Conservation (phyloP, 2,888 invertebrate species). For the Meghimatium bilineatum region DNA sequence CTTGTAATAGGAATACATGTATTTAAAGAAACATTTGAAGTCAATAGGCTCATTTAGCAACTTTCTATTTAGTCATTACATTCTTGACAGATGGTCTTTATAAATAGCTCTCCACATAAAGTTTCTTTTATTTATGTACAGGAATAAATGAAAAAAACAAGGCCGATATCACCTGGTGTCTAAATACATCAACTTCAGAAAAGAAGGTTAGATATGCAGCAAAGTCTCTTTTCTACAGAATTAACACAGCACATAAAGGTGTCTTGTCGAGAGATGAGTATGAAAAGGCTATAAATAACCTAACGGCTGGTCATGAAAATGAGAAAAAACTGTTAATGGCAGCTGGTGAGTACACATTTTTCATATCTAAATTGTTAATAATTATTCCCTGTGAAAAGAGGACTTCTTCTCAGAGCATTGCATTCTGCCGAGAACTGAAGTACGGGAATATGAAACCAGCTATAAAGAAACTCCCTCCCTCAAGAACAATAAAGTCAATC, state of each 20-base stretch:
- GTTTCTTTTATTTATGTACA: background rate
- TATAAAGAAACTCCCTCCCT: no score
- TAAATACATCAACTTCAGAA: constrained; percentile 90
- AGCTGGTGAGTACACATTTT: constrained; percentile 62
- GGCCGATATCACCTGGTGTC: constrained; percentile 86
- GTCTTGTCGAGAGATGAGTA: constrained; percentile 83
- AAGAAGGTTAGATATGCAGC: constrained; percentile 92
- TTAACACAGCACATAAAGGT: constrained; percentile 81
- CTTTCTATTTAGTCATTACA: no score
- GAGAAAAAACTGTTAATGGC: constrained; percentile 71
- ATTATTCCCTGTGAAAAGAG: no score
- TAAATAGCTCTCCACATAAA: background rate
- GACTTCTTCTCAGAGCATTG: no score
- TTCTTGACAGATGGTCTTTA: background rate
- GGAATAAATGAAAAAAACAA: constrained; percentile 87
- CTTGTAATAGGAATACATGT: no score
- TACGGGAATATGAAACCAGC: no score
- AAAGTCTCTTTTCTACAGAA: constrained; percentile 89
- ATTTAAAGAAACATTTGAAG: no score
- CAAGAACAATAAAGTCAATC: no score
- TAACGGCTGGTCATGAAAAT: constrained; percentile 63
- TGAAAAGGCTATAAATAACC: constrained; percentile 63
- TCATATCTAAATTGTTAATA: no score
- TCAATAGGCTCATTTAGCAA: no score
- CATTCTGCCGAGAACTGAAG: no score